A percentile compares a stretch with the other conserved stretches of the same genome.
Conservation (phyloP, 2,113 vertebrate genomes). For the Misgurnus anguillicaudatus region DNA sequence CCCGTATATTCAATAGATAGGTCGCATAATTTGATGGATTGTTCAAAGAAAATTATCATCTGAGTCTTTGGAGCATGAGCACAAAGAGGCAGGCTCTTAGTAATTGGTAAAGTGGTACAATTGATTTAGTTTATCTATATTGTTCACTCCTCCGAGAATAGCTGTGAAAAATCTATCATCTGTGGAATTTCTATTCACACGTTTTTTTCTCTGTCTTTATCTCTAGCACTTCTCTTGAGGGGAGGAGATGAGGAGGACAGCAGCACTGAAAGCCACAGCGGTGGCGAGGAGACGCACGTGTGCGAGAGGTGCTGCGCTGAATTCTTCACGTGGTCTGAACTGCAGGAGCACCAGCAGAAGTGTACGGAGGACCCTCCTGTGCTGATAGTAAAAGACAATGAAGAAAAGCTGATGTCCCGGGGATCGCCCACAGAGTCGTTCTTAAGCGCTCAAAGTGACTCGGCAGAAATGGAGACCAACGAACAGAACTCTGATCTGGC, state of each 20-base stretch:
- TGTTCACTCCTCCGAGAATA: slow-evolving; percentile 61
- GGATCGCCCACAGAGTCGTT: slow-evolving; percentile 79
- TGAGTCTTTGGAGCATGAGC: slow-evolving; percentile 79
- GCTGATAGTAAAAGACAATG: slow-evolving; percentile 84
- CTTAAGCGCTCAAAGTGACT: slow-evolving; percentile 78
- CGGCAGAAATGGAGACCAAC: slow-evolving; percentile 76
- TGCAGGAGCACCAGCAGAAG: slow-evolving; percentile 83
- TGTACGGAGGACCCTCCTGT: slow-evolving; percentile 86
- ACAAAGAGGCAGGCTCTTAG: slow-evolving; percentile 68
- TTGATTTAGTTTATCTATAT: slow-evolving; percentile 79
- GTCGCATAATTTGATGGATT: slow-evolving; percentile 90
- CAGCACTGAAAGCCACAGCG: slow-evolving; percentile 75
- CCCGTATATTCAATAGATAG: slow-evolving; percentile 98
- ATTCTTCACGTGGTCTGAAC: slow-evolving; percentile 89
- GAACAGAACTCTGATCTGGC: slow-evolving; percentile 72
- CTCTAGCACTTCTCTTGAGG: slow-evolving; percentile 72
- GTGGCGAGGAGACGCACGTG: slow-evolving; percentile 84
- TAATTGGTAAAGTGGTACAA: slow-evolving; percentile 79
- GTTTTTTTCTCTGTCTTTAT: slow-evolving; percentile 32
- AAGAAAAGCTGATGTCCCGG: slow-evolving; percentile 66
- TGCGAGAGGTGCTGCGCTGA: slow-evolving; percentile 90
- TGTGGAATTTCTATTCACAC: slow-evolving; percentile 73
- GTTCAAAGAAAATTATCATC: slow-evolving; percentile 82
- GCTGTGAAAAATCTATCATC: slow-evolving; percentile 63
- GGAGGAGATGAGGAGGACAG: slow-evolving; percentile 76